Conservation (phyloP, 2,888 invertebrate genomes). For the Stenodema calcarata region DNA sequence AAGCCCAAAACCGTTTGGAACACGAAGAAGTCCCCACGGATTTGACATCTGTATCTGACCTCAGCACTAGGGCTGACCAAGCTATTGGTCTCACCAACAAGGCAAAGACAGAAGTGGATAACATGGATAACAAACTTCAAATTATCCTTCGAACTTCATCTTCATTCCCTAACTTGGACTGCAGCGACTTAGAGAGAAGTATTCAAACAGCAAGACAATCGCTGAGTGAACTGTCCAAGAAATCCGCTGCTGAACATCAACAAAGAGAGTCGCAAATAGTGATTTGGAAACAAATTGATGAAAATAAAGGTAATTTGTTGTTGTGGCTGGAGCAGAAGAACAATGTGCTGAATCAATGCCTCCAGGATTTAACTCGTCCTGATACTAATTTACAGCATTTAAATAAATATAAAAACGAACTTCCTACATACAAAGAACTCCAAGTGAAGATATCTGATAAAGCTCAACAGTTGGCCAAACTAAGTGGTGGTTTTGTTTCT, state of each 20-base stretch:
- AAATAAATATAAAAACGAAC: slow-evolving; percentile 83
- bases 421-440: slow-evolving; percentile 78
- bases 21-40: slow-evolving; percentile 72
- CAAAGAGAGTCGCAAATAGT: slow-evolving; percentile 68
- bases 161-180: slow-evolving; percentile 71
- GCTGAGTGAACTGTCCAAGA: slow-evolving; percentile 15
- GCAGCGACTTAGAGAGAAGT: slow-evolving; percentile 62
- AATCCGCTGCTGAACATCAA: slow-evolving; percentile 8
- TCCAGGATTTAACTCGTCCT: slow-evolving; percentile 75
- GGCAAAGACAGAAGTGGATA: slow-evolving; percentile 44
- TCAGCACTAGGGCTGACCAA: slow-evolving; percentile 76
- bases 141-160: slow-evolving; percentile 74
- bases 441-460: slow-evolving; percentile 81
- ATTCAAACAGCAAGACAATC: slow-evolving; percentile 44
- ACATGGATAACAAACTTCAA: slow-evolving; percentile 76
- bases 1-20: slow-evolving; percentile 66
- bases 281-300: slow-evolving; percentile 93
- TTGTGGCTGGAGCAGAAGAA: slow-evolving; percentile 86
- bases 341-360: slow-evolving; percentile 70
- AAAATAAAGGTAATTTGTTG: slow-evolving; percentile 80
- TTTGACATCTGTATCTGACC: slow-evolving; percentile 68
- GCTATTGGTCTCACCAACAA: slow-evolving; percentile 69
- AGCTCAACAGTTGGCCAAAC: slow-evolving; percentile 76
- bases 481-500: slow-evolving; percentile 64
- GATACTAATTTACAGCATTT: slow-evolving; percentile 80